Evolutionary conservation across 2,888 invertebrate species (phyloP), one percentile per base, ranked within the genome.

Genomic region (Cryptocheilus praepositus): DNA sequence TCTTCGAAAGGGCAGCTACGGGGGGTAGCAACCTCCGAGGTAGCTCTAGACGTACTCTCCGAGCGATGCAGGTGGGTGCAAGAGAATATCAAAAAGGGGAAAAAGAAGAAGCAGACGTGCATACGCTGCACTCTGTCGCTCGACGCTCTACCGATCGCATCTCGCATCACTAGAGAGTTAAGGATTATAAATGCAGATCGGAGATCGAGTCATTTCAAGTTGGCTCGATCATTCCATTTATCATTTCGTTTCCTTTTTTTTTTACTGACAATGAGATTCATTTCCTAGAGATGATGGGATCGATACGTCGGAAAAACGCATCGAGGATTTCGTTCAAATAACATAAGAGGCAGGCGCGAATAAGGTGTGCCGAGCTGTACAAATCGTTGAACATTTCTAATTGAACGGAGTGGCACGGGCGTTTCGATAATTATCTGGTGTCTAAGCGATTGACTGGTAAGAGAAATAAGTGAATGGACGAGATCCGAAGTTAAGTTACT

Each of bases 51-150:
- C 78, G 79, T 70, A 76, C 61, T 78, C 77, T 74, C 78, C 78
- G 70, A 70, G 62, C 79, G 79, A 78, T 79, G 77, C 78, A 79
- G 77, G 77, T 78, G 76, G 76, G 73, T 76, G 61, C 70, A 62
- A 54, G 68, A 60, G 70, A 68, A 51, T 56, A 58, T 52, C 56
- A 61, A 61, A 64, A 73, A 64, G 59, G 64, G 72, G 66, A 68
- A 18, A 54, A 61, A 59, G 68, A 72, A 80, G 65, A 66, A 65
- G 54, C 53, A 61, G 59, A 73, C 65, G 60, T 75, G 74, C 79
- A 77, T 73, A 60, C 77, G 74, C 71, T 81, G 63, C 63, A 80
- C 76, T 81, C 73, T 70, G 70, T 63, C 73, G 80, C 80, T 75
- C 71, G 81, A 78, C 83, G 81, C 72, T 76, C 75, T 73, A 63